A percentile compares a stretch with the other conserved stretches of the same genome.
Conservation (phyloP, 1,140 invertebrate species). For the Solen grandis region DNA sequence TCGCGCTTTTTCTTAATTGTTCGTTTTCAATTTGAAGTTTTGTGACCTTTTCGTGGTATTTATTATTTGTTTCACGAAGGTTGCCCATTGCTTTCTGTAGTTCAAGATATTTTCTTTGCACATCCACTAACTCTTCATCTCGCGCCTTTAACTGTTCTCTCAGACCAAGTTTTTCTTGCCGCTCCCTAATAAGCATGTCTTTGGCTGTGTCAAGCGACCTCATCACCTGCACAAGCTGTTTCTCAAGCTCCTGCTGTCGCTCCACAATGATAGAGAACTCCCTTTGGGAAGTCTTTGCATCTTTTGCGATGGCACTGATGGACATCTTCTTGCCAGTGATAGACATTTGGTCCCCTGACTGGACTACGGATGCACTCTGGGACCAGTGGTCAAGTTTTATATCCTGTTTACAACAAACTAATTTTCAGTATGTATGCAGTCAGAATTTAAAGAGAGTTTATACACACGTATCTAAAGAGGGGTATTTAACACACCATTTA, state of each 20-base stretch:
- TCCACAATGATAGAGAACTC: slow-evolving; percentile 62
- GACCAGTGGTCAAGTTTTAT: slow-evolving; percentile 14
- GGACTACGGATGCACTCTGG: slow-evolving; percentile 24
- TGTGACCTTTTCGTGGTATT: slow-evolving; percentile 63
- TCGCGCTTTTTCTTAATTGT: slow-evolving; percentile 54
- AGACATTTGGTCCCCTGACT: slow-evolving; percentile 39
- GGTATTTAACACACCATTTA: no score
- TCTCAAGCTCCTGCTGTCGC: slow-evolving; percentile 62
- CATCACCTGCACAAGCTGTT: slow-evolving; percentile 65
- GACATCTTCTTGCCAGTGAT: slow-evolving; percentile 66
- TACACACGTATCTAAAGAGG: no score
- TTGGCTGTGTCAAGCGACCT: slow-evolving; percentile 62
- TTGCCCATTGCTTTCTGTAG: slow-evolving; percentile 66
- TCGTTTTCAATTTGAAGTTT: slow-evolving; percentile 68
- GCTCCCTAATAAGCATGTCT: slow-evolving; percentile 62
- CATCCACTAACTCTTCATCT: slow-evolving; percentile 59
- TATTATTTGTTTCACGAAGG: slow-evolving; percentile 66
- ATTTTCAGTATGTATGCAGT: neutral
- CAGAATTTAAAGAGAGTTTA: no score
- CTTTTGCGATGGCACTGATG: slow-evolving; percentile 58
- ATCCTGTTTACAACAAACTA: neutral
- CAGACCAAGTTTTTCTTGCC: slow-evolving; percentile 60
- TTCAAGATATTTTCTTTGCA: slow-evolving; percentile 65
- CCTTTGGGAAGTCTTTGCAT: slow-evolving; percentile 63
- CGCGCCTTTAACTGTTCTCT: slow-evolving; percentile 56